Conservation (phyloP, 2,888 invertebrate genomes). For the Fragum fragum region DNA sequence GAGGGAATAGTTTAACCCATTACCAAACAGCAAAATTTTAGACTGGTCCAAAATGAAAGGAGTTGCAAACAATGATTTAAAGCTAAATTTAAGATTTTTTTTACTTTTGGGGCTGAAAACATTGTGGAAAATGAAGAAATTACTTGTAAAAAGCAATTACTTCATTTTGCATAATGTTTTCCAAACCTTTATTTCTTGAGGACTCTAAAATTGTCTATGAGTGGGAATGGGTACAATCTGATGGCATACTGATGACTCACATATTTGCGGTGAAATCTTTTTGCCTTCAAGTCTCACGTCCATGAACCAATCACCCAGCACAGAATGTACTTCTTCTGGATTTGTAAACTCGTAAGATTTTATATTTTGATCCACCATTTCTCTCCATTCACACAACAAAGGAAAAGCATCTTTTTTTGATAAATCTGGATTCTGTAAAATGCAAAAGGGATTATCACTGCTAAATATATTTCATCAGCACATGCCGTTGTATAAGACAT, state of each 20-base stretch:
- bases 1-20: too few species aligned
- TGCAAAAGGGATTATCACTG: too few species aligned
- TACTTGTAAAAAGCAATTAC: too few species aligned
- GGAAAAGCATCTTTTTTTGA: slow-evolving; percentile 78
- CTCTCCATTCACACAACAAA: slow-evolving; percentile 72
- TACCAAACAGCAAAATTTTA: too few species aligned
- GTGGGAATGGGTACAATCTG: background rate
- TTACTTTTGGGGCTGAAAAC: too few species aligned
- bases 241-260: slow-evolving; percentile 23
- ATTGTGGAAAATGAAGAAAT: too few species aligned
- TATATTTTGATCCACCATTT: slow-evolving; percentile 59
- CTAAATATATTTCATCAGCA: background rate
- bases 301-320: slow-evolving; percentile 77
- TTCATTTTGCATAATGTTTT: too few species aligned
- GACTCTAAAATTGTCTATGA: too few species aligned
- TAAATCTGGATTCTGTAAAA: slow-evolving; percentile 73
- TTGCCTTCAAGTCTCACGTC: slow-evolving; percentile 70
- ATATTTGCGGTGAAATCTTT: slow-evolving; percentile 36
- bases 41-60: too few species aligned
- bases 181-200: too few species aligned
- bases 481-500: background rate
- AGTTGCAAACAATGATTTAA: too few species aligned
- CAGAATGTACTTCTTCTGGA: slow-evolving; percentile 65
- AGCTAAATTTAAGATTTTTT: too few species aligned
- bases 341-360: slow-evolving; percentile 54